Evolutionary conservation across 2,797 vertebrate species (phyloP).

Genomic region (Limnodromus scolopaceus): DNA sequence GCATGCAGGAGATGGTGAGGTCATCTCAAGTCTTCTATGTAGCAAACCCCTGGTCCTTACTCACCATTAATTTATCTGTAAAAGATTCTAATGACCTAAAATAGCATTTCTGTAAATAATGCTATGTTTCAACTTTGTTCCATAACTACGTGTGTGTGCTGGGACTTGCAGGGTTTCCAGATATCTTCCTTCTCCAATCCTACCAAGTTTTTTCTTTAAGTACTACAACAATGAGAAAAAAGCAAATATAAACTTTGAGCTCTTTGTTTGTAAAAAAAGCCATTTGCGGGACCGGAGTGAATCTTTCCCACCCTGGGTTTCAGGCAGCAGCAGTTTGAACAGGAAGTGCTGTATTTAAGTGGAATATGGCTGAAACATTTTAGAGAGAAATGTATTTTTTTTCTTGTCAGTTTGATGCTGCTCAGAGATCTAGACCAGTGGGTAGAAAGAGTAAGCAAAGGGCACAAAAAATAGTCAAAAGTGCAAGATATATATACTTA

Average conservation of each 20-base stretch:
- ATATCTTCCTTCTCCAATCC: background rate
- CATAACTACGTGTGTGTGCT: background rate
- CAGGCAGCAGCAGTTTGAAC: background rate
- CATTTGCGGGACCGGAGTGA: background rate
- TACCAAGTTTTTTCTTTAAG: background rate
- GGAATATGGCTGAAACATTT: background rate
- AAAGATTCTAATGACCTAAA: background rate
- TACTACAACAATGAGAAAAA: background rate
- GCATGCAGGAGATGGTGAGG: background rate
- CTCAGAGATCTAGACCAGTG: background rate
- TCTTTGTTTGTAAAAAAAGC: conserved; percentile 16
- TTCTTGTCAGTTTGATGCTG: background rate
- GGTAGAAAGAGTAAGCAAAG: background rate
- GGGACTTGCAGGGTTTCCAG: background rate
- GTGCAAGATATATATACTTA: background rate
- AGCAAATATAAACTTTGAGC: background rate
- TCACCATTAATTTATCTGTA: background rate
- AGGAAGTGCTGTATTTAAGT: conserved; percentile 7
- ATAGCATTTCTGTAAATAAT: background rate
- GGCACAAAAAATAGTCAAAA: background rate
- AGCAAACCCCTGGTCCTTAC: background rate
- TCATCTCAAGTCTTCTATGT: background rate
- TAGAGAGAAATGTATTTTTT: background rate
- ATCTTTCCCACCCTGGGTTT: background rate
- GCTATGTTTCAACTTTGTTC: background rate